Conservation (phyloP, 2,797 vertebrate genomes). For the Centropyge bicolor region DNA sequence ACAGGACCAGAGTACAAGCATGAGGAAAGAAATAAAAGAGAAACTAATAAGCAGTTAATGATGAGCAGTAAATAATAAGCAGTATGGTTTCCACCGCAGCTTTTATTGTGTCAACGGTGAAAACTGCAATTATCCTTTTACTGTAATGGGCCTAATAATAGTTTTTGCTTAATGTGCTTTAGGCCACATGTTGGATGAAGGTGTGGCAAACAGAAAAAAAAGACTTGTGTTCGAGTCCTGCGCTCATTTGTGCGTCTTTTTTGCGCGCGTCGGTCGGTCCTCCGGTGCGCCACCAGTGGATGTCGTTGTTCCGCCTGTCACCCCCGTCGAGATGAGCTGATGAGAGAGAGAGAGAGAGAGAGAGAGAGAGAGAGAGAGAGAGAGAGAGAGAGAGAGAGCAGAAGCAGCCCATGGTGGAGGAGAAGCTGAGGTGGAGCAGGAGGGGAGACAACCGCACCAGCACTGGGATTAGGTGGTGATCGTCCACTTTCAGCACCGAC, state of each 20-base stretch:
- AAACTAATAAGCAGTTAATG: background rate
- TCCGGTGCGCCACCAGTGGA: slow-evolving; percentile 88
- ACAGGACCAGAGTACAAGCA: background rate
- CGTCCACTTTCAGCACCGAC: slow-evolving; percentile 40
- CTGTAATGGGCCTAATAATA: background rate
- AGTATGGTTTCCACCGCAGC: background rate
- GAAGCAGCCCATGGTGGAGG: slow-evolving; percentile 36
- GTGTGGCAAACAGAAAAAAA: background rate
- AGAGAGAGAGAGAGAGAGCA: slow-evolving; percentile 17
- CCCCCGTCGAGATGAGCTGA: slow-evolving; percentile 84
- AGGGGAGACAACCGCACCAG: slow-evolving; percentile 42
- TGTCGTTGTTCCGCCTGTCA: slow-evolving; percentile 89
- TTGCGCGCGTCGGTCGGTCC: slow-evolving; percentile 28
- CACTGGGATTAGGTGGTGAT: slow-evolving; percentile 48
- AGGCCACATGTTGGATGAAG: background rate
- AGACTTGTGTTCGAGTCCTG: background rate
- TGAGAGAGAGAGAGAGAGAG: slow-evolving; percentile 60
- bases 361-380: slow-evolving; percentile 45
- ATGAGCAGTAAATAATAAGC: background rate
- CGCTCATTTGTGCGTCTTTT: background rate
- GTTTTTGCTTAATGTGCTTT: background rate
- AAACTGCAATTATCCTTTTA: background rate
- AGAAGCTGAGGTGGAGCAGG: slow-evolving; percentile 39
- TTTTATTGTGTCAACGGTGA: background rate
- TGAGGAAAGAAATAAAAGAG: too few species aligned